phyloP scores from a whole-genome alignment of 2,888 invertebrate genomes.

The Uropetala carovei region DNA sequence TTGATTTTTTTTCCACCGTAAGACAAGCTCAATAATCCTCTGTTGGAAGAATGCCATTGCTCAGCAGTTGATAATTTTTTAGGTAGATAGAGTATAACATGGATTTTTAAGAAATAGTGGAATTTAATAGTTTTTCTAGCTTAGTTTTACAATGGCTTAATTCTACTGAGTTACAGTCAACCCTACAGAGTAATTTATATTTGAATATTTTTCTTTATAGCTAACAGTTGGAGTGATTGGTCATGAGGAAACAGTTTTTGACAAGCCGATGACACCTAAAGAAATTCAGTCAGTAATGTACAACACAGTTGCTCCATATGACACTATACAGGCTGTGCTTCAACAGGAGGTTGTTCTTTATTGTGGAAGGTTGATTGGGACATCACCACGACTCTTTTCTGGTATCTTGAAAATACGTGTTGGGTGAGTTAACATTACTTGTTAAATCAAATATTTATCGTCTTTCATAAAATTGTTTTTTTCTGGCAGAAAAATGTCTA shows the following conservation, averaged over 20 bases:
- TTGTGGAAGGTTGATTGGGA: conserved; percentile 94
- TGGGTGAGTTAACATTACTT: conserved; percentile 76
- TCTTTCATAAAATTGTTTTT: too few species aligned
- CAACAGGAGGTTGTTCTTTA: conserved; percentile 96
- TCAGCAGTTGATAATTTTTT: too few species aligned
- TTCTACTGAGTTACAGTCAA: too few species aligned
- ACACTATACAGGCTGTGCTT: conserved; percentile 93
- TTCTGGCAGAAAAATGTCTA: too few species aligned
- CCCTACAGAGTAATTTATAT: neutral
- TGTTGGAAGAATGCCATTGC: too few species aligned
- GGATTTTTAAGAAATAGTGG: too few species aligned
- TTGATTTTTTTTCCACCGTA: too few species aligned
- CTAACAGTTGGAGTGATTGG: conserved; percentile 96
- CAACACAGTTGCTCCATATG: conserved; percentile 90
- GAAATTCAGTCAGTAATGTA: conserved; percentile 97
- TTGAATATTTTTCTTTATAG: conserved; percentile 72
- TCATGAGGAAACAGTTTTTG: conserved; percentile 96
- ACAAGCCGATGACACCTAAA: conserved; percentile 97
- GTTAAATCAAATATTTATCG: neutral
- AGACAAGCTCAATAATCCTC: too few species aligned
- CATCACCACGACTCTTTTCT: conserved; percentile 94
- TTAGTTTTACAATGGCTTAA: too few species aligned
- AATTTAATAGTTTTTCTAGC: too few species aligned
- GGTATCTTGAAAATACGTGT: conserved; percentile 91
- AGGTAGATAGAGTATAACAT: too few species aligned